A percentile compares a stretch with the other conserved stretches of the same genome.
These are phyloP conservation scores for Erithacus rubecula DNA, from an alignment of 2,797 vertebrate species.

Conservation along the genomic window DNA sequence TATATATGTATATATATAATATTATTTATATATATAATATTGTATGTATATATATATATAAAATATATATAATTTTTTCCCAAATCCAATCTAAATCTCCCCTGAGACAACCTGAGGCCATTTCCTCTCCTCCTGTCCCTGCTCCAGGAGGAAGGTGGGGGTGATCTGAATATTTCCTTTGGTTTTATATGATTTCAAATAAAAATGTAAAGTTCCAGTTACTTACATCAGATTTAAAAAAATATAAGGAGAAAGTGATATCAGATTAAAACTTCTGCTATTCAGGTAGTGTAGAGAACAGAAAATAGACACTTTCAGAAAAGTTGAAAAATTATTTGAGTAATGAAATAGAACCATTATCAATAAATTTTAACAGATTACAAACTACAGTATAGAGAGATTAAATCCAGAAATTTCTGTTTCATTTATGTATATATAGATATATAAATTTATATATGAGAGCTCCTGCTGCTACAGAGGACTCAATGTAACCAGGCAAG, in stretches of 20 bases:
- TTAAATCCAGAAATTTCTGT: background rate
- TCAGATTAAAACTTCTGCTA: background rate
- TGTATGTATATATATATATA: too few species aligned
- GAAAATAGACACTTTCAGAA: background rate
- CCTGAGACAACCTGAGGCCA: rapidly evolving
- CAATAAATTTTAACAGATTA: background rate
- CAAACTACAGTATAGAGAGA: background rate
- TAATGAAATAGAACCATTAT: background rate
- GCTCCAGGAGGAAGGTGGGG: background rate
- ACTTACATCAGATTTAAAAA: background rate
- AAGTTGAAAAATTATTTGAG: background rate
- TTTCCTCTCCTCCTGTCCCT: rapidly evolving
- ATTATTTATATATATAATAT: too few species aligned
- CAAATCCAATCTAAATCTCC: background rate
- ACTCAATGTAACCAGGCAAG: background rate
- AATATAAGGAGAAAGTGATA: background rate
- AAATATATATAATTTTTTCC: too few species aligned
- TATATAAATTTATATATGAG: background rate
- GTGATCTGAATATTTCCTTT: background rate
- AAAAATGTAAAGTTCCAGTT: background rate
- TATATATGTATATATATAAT: too few species aligned
- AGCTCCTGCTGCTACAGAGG: conserved; percentile 5
- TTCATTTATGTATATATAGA: background rate
- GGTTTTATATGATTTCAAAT: background rate
- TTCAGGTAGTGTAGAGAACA: background rate